phyloP scores from a whole-genome alignment of 2,888 invertebrate genomes.

The Doris montereyensis region DNA sequence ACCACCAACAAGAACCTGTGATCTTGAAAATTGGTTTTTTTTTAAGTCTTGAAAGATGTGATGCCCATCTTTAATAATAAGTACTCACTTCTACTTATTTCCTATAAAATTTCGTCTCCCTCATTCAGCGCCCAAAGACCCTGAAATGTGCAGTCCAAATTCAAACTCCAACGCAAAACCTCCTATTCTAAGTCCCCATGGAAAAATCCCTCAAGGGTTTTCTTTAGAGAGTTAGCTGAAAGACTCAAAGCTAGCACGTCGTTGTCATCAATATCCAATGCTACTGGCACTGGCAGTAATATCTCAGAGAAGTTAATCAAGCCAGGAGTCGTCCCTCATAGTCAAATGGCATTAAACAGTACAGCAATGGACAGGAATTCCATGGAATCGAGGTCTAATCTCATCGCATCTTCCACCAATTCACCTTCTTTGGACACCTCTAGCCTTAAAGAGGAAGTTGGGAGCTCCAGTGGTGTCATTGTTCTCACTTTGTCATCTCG shows the following conservation, averaged over 20 bases:
- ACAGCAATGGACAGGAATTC: constrained; percentile 39
- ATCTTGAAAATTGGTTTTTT: too few relatives aligned
- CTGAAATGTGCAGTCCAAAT: constrained; percentile 12
- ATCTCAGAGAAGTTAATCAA: constrained; percentile 32
- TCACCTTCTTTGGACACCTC: constrained; percentile 42
- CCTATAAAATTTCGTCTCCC: too few relatives aligned
- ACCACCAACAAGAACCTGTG: too few relatives aligned
- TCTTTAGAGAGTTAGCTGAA: constrained; percentile 36
- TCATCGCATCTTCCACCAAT: constrained; percentile 47
- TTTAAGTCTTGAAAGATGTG: too few relatives aligned
- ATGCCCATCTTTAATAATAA: too few relatives aligned
- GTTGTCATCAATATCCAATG: background rate
- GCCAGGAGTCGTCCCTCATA: constrained; percentile 11
- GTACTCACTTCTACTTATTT: too few relatives aligned
- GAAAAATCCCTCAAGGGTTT: constrained; percentile 32
- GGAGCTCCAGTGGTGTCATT: constrained; percentile 46
- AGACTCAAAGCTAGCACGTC: constrained; percentile 30
- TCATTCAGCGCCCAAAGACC: too few relatives aligned
- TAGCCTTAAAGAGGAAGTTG: constrained; percentile 43
- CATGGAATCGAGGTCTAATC: constrained; percentile 39
- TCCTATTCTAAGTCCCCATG: constrained; percentile 45
- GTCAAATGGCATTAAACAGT: constrained; percentile 18
- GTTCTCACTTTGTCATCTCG: constrained; percentile 36
- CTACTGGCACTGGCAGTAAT: constrained; percentile 23
- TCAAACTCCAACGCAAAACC: constrained; percentile 36